These are phyloP conservation scores for Copsychus sechellarum DNA, from an alignment of 2,113 vertebrate genomes.

Conservation along the genomic window DNA sequence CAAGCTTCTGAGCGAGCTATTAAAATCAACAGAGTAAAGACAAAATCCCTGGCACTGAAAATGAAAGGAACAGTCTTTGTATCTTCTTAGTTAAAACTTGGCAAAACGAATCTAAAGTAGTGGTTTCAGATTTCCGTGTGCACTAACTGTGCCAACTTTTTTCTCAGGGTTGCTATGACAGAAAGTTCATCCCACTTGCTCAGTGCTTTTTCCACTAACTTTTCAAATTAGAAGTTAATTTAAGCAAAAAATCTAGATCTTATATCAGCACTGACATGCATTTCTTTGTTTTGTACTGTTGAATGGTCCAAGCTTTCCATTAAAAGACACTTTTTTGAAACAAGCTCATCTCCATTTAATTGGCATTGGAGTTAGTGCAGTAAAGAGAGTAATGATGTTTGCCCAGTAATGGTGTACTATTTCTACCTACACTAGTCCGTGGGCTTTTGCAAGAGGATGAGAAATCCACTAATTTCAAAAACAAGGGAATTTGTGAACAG, in stretches of 20 bases:
- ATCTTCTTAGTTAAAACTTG: conserved; percentile 68
- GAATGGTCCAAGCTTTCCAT: background rate
- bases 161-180: background rate
- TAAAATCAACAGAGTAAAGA: conserved; percentile 72
- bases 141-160: conserved; percentile 14
- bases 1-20: conserved; percentile 56
- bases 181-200: background rate
- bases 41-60: conserved; percentile 68
- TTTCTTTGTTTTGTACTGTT: background rate
- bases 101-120: conserved; percentile 41
- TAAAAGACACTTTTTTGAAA: background rate
- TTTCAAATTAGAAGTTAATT: conserved; percentile 29
- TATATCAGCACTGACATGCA: background rate
- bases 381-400: background rate
- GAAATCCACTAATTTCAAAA: background rate
- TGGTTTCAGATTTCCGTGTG: conserved; percentile 49
- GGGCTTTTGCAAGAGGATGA: background rate
- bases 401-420: background rate
- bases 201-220: background rate
- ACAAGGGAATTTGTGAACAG: background rate
- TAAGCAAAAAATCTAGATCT: conserved; percentile 13
- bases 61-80: conserved; percentile 51
- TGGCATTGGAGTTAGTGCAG: background rate
- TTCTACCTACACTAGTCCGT: background rate
- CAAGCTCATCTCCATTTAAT: background rate